Evolutionary conservation across 1,140 invertebrate species (phyloP), one percentile per base, ranked within the genome.

Genomic region (Nixonia krombeini): DNA sequence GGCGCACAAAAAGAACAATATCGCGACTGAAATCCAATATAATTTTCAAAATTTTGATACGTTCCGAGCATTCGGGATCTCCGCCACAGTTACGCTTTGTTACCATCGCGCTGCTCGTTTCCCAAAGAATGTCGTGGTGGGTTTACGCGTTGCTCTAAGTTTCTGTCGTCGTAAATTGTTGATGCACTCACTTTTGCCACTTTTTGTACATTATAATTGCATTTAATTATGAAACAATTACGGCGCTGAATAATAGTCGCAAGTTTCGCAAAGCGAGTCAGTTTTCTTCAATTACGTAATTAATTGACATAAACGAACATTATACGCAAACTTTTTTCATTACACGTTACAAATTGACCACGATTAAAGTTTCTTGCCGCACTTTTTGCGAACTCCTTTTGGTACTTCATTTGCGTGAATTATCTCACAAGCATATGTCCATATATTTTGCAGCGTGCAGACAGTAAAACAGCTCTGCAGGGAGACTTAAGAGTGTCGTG

Each of bases 11-110:
- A 65, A 61, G 56, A 57, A 56, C 56, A 70, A 70, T 70, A 70
- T 70, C 61, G 56, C 58, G 55, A 49, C 52, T 64, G 56, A 65
- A 70, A 70, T 65, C 44, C 61, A 64, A 70, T 70, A 65, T 59
- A 50, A 46, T 69, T 69, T 69, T 55, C 46, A 55, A 49, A 63
- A 64, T 59, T 52, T 69, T 69, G 59, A 59, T 56, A 69, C 49
- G 49, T 53, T 49, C 62, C 50, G 58, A 58, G 55, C 58, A 16
- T 16, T 1, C 2, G 12, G 17, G 12, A 9, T 12, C 12, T 16
- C 10, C 7, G 4, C 17, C 12, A 37, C 7, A 16, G 17, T 37
- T 37, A 3, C 7, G 17, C 2, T 37, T 15, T 1, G 15, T 3
- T 4, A 3, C 9, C 9, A 31, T n/a, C 29, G 3, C 2, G 3